Evolutionary conservation across 1,140 invertebrate species (phyloP).

Genomic region (Panagrolaimus sp.): DNA sequence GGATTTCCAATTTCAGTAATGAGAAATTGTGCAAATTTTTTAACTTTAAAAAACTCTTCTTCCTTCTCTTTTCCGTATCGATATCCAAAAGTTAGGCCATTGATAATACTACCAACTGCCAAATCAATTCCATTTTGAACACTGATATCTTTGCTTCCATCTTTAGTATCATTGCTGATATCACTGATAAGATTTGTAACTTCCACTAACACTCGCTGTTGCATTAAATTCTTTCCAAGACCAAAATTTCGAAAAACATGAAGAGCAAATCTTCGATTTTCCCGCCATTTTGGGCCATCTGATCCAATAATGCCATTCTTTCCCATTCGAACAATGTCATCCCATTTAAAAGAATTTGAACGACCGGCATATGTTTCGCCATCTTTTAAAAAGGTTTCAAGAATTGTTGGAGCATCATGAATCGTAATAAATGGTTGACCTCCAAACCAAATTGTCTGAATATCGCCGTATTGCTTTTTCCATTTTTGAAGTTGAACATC

Average conservation of each 20-base stretch:
- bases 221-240: conserved; percentile 35
- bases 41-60: conserved; percentile 19
- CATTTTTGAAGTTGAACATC: background rate
- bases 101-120: conserved; percentile 23
- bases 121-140: conserved; percentile 20
- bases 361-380: background rate
- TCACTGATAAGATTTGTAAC: conserved; percentile 2
- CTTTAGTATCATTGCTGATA: conserved; percentile 6
- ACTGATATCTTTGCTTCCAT: conserved; percentile 17
- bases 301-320: conserved; percentile 19
- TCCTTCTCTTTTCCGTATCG: background rate
- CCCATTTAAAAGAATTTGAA: background rate
- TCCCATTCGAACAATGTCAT: background rate
- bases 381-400: conserved; percentile 4
- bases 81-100: conserved; percentile 19
- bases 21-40: conserved; percentile 3
- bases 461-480: background rate
- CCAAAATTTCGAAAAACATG: conserved; percentile 29
- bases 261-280: conserved; percentile 32
- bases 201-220: conserved; percentile 29
- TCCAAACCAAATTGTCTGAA: conserved; percentile 9
- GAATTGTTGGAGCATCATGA: background rate
- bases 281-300: conserved; percentile 31
- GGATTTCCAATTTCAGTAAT: background rate
- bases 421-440: background rate